phyloP scores from a whole-genome alignment of 1,140 invertebrate species.

The Drosophila trapezifrons region DNA sequence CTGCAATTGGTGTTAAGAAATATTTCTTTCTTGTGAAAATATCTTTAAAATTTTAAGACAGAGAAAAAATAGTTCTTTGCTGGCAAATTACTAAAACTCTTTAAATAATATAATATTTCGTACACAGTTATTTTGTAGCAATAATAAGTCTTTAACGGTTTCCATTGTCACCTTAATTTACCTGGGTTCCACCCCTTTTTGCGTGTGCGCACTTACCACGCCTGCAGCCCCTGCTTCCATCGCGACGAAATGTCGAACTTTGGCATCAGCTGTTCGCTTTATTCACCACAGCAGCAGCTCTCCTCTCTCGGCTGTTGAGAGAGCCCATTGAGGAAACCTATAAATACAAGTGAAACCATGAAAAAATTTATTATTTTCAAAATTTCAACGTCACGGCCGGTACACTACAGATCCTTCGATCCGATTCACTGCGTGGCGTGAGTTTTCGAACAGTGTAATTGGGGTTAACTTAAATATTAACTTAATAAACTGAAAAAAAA shows the following conservation, averaged over 20 bases:
- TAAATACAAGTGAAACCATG: constrained; percentile 7
- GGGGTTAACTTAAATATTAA: neutral
- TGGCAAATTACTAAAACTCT: too few relatives aligned
- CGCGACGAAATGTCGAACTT: neutral
- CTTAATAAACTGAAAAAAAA: neutral
- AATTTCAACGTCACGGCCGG: constrained; percentile 7
- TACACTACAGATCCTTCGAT: constrained; percentile 1
- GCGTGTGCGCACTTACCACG: neutral
- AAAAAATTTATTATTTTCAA: neutral
- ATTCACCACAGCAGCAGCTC: constrained; percentile 16
- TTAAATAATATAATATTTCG: too few relatives aligned
- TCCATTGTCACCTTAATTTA: too few relatives aligned
- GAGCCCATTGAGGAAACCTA: neutral
- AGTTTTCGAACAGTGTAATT: neutral
- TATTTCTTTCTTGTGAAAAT: too few relatives aligned
- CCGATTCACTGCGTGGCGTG: neutral
- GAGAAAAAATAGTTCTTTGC: too few relatives aligned
- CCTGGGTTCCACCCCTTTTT: neutral
- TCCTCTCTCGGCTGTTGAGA: neutral
- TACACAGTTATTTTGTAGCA: neutral
- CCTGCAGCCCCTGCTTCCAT: constrained; percentile 2
- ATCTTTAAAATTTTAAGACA: too few relatives aligned
- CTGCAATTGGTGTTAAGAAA: too few relatives aligned
- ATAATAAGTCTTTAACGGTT: neutral
- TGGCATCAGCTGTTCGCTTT: constrained; percentile 25